Percentiles rank a stretch among this genome's conserved stretches.
phyloP scores from a whole-genome alignment of 2,888 invertebrate genomes.

The Cephus pulcher region DNA sequence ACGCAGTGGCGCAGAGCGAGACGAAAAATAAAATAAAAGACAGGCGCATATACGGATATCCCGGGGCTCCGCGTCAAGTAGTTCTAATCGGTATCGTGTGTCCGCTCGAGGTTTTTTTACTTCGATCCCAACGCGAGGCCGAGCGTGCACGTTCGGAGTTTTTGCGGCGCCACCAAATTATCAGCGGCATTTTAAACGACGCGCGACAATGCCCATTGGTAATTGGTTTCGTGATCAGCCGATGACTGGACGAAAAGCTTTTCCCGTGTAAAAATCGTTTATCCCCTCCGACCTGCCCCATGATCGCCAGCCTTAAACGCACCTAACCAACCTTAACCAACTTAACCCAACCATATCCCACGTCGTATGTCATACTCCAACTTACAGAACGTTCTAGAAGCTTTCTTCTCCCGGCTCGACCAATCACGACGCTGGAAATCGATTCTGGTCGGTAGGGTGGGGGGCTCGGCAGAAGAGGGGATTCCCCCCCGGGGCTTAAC shows the following conservation, averaged over 20 bases:
- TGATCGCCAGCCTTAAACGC: not conserved
- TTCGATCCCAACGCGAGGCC: not conserved
- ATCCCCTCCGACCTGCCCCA: not conserved
- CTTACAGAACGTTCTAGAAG: not conserved
- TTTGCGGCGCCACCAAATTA: slow-evolving; percentile 9
- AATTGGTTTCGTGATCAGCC: slow-evolving; percentile 1
- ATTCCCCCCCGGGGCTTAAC: no score
- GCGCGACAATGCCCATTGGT: slow-evolving; percentile 5
- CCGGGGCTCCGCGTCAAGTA: not conserved
- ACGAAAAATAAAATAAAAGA: not conserved
- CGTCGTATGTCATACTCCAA: not conserved
- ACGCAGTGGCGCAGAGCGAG: no score
- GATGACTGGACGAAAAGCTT: not conserved
- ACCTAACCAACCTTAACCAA: not conserved
- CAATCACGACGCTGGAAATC: not conserved
- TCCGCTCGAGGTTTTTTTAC: not conserved
- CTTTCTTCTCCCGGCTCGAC: not conserved
- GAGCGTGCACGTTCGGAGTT: not conserved
- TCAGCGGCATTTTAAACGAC: slow-evolving; percentile 3
- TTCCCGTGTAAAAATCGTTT: not conserved
- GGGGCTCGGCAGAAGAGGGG: not conserved
- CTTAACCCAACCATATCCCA: not conserved
- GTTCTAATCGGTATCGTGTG: not conserved
- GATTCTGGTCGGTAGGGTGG: not conserved
- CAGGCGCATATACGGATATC: not conserved